Percentiles rank a stretch among this genome's conserved stretches.
Conservation (phyloP, 2,888 invertebrate species). For the Apamea crenata region DNA sequence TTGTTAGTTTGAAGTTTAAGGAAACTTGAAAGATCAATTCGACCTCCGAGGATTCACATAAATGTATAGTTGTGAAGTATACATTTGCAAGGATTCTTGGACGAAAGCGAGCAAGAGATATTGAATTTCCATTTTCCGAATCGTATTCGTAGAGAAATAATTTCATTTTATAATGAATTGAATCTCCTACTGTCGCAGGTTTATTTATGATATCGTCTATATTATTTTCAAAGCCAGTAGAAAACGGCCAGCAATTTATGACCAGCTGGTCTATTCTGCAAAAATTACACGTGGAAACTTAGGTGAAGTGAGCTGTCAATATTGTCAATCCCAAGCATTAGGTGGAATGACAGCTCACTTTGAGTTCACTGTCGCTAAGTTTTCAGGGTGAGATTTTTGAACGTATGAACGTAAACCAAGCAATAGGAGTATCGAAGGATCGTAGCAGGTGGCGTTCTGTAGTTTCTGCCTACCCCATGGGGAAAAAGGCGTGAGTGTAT, state of each 20-base stretch:
- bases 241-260: too few species aligned
- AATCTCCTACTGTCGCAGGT: neutral
- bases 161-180: neutral
- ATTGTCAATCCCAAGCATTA: neutral
- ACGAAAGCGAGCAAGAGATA: neutral
- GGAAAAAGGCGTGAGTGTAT: neutral
- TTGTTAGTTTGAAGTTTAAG: slow-evolving; percentile 1
- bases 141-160: neutral
- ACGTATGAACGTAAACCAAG: neutral
- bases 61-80: neutral
- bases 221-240: neutral
- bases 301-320: neutral
- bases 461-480: neutral
- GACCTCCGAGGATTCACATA: neutral
- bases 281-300: neutral
- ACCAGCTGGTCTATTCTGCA: neutral
- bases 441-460: neutral
- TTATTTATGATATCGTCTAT: too few species aligned
- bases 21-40: neutral
- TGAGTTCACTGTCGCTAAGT: too few species aligned
- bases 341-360: neutral
- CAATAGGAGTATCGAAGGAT: neutral
- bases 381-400: neutral
- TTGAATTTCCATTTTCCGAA: neutral
- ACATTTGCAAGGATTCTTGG: neutral